Percentiles rank a stretch among this genome's conserved stretches.
Evolutionary conservation across 2,797 vertebrate species (phyloP).

Genomic region (Clamator glandarius): DNA sequence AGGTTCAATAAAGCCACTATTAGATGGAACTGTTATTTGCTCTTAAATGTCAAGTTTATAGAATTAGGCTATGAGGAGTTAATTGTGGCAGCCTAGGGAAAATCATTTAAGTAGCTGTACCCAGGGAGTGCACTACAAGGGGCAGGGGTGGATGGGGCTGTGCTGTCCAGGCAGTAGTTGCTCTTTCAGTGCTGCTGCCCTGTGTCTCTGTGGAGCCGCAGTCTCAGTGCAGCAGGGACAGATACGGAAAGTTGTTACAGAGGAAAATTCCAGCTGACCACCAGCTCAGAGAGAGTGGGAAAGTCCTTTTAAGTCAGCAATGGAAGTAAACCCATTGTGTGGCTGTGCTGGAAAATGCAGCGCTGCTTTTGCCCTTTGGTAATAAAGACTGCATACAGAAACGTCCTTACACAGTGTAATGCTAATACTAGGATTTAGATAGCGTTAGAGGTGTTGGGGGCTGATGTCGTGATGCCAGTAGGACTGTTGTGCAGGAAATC

Average conservation of each 20-base stretch:
- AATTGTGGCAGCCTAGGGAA: not conserved
- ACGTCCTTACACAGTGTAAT: not conserved
- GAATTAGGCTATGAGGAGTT: not conserved
- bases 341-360: not conserved
- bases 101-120: not conserved
- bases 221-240: not conserved
- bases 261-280: not conserved
- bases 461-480: not conserved
- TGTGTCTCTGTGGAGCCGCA: rapidly evolving
- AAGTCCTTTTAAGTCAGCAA: not conserved
- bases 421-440: not conserved
- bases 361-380: not conserved
- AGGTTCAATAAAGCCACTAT: slow-evolving; percentile 56
- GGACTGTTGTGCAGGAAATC: not conserved
- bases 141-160: not conserved
- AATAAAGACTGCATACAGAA: not conserved
- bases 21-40: not conserved
- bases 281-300: not conserved
- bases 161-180: not conserved
- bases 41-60: not conserved
- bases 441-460: not conserved
- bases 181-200: not conserved
- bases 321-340: not conserved
- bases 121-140: rapidly evolving
- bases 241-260: not conserved